Conservation (phyloP, 2,113 vertebrate genomes). For the Ameiurus melas region DNA sequence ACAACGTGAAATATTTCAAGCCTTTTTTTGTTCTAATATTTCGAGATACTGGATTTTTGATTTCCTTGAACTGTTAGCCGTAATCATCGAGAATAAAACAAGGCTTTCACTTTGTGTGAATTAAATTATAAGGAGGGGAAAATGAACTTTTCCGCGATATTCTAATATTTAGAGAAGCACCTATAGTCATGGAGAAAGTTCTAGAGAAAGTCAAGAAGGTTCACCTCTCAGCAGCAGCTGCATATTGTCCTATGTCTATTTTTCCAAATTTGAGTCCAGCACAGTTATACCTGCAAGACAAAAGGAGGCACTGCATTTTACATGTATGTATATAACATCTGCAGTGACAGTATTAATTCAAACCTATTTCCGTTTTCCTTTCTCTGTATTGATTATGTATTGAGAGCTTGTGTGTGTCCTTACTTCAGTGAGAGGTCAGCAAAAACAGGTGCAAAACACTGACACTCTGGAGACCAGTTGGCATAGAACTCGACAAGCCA, state of each 20-base stretch:
- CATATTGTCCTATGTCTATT: constrained; percentile 90
- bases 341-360: background rate
- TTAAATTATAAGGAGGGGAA: too few relatives aligned
- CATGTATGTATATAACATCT: background rate
- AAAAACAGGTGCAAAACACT: constrained; percentile 90
- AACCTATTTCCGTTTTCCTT: background rate
- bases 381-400: background rate
- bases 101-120: too few relatives aligned
- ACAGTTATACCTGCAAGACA: constrained; percentile 83
- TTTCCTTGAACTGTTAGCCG: too few relatives aligned
- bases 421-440: constrained; percentile 93
- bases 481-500: constrained; percentile 97
- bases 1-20: too few relatives aligned
- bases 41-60: too few relatives aligned
- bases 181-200: background rate
- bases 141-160: too few relatives aligned
- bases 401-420: constrained; percentile 18
- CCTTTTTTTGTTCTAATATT: too few relatives aligned
- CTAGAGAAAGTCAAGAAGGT: background rate
- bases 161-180: too few relatives aligned
- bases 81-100: too few relatives aligned
- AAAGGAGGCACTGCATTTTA: background rate
- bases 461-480: constrained; percentile 95
- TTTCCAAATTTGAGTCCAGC: constrained; percentile 89
- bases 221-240: constrained; percentile 83